Evolutionary conservation across 2,888 invertebrate genomes (phyloP).

Genomic region (Cosmia pyralina): DNA sequence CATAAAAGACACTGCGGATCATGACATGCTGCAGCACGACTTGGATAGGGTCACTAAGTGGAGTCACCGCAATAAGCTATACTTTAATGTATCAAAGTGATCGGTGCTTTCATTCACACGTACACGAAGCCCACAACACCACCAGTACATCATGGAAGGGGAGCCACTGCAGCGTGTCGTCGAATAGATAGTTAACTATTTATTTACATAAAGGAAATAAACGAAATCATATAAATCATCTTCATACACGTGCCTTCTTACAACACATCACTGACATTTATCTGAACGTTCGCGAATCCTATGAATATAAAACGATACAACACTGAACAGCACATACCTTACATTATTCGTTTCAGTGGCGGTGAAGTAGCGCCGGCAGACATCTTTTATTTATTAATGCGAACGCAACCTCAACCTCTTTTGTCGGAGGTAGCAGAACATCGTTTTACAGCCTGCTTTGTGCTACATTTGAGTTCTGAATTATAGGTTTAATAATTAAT

Average conservation of each 20-base stretch:
- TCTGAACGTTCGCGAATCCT: conserved; percentile 26
- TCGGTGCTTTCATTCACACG: no score
- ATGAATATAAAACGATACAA: conserved; percentile 51
- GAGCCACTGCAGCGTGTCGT: no score
- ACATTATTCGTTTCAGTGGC: conserved; percentile 38
- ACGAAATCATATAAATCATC: no score
- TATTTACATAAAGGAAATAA: no score
- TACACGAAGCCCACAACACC: no score
- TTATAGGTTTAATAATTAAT: neutral
- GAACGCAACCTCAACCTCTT: conserved; percentile 34
- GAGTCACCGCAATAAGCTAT: no score
- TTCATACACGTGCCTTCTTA: neutral
- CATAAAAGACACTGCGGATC: no score
- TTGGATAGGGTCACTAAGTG: no score
- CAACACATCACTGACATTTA: conserved; percentile 27
- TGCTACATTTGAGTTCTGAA: conserved; percentile 3
- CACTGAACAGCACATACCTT: conserved; percentile 33
- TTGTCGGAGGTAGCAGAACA: conserved; percentile 18
- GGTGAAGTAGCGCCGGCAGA: conserved; percentile 32
- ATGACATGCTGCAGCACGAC: no score
- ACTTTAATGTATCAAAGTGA: no score
- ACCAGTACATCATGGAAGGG: no score
- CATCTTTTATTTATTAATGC: conserved; percentile 53
- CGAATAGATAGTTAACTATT: no score
- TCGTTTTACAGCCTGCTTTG: neutral